These are phyloP conservation scores for Pagetopsis macropterus DNA, from an alignment of 2,797 vertebrate species.

Conservation along the genomic window DNA sequence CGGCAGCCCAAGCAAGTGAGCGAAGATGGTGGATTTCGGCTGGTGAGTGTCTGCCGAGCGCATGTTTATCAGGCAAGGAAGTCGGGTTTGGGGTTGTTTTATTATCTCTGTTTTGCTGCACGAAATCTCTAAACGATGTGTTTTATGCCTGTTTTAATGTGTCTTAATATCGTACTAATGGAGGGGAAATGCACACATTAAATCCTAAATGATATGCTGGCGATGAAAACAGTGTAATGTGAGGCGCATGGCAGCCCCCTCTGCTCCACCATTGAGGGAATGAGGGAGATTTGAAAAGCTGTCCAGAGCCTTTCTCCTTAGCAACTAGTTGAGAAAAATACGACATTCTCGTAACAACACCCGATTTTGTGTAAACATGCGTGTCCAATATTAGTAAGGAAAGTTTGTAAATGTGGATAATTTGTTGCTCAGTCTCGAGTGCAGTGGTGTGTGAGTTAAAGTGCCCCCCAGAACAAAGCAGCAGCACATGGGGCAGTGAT, in stretches of 20 bases:
- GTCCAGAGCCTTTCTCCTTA: conserved; percentile 58
- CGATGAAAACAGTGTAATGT: conserved; percentile 83
- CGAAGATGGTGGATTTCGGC: conserved; percentile 91
- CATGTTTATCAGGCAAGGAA: conserved; percentile 85
- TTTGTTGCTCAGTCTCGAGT: conserved; percentile 67
- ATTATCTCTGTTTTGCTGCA: conserved; percentile 17
- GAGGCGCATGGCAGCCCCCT: conserved; percentile 88
- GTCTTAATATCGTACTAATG: background rate
- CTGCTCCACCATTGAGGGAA: conserved; percentile 85
- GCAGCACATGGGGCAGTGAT: conserved; percentile 87
- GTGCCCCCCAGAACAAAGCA: conserved; percentile 93
- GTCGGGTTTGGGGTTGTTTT: conserved; percentile 78
- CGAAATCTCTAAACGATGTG: background rate
- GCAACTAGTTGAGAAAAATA: conserved; percentile 44
- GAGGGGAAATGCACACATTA: conserved; percentile 22
- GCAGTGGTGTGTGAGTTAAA: conserved; percentile 88
- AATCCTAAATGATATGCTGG: conserved; percentile 49
- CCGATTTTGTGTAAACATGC: background rate
- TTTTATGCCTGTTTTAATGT: conserved; percentile 31
- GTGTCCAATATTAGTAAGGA: conserved; percentile 3
- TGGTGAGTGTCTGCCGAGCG: conserved; percentile 88
- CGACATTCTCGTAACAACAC: background rate
- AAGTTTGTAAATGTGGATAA: conserved; percentile 46
- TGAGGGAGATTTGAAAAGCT: conserved; percentile 95
- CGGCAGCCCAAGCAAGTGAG: conserved; percentile 83